Percentiles rank a stretch among this genome's conserved stretches.
Evolutionary conservation across 2,888 invertebrate species (phyloP).

Genomic region (Spatulosminthurus flaviceps): DNA sequence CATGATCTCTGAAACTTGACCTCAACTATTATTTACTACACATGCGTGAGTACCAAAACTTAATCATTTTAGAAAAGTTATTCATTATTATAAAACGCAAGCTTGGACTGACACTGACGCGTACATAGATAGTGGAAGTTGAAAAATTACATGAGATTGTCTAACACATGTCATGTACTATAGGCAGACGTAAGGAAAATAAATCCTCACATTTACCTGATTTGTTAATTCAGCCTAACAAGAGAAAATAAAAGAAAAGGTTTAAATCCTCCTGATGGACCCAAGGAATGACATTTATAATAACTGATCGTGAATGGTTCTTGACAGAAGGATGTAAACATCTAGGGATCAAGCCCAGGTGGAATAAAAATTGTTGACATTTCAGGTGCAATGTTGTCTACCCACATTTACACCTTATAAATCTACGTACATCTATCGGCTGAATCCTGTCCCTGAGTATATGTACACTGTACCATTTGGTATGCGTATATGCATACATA

Average conservation of each 20-base stretch:
- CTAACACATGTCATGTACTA: not conserved
- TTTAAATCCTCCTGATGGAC: slow-evolving; percentile 4
- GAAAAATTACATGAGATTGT: too few relatives aligned
- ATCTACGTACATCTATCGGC: not conserved
- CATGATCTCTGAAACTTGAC: too few relatives aligned
- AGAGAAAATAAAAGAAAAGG: not conserved
- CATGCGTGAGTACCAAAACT: too few relatives aligned
- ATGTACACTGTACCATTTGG: too few relatives aligned
- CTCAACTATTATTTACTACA: too few relatives aligned
- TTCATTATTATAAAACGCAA: too few relatives aligned
- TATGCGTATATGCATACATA: too few relatives aligned
- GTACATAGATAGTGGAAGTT: too few relatives aligned
- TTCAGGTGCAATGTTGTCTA: slow-evolving; percentile 1
- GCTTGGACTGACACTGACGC: too few relatives aligned
- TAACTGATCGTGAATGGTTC: not conserved
- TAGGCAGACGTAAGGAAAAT: not conserved
- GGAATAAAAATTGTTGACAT: not conserved
- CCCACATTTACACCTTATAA: not conserved
- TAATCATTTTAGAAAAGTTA: too few relatives aligned
- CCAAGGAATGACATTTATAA: not conserved
- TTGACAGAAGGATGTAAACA: not conserved
- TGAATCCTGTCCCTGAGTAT: too few relatives aligned
- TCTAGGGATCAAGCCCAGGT: not conserved
- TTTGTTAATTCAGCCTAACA: not conserved
- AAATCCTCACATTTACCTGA: not conserved